Evolutionary conservation across 2,888 invertebrate species (phyloP), one percentile per base, ranked within the genome.

Genomic region (Ditula angustiorana): DNA sequence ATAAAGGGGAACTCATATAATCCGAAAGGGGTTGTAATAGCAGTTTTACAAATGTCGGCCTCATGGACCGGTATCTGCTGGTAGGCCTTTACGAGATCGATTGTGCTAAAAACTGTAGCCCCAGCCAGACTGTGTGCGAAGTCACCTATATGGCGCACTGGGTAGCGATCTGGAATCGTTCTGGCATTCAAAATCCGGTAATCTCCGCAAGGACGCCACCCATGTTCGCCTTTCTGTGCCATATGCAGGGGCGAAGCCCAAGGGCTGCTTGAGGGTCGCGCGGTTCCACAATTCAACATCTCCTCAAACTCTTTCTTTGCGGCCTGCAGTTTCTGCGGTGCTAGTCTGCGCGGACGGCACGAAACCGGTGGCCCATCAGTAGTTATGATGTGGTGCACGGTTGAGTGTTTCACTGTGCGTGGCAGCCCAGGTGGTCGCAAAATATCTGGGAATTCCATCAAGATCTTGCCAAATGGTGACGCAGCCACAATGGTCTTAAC

Each of bases 31-130:
- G 5, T 41, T 2, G 19, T 19, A 5, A 23, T 46, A 21, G 46
- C 46, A 23, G 80, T 80, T 64, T 69, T 66, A 13, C 19, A 21
- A 4, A 86, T 73, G 64, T 86, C 82, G 11, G 73, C 76, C 23
- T 63, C 55, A 2, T 59, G 30, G 1, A 84, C 73, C 0, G 82
- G 81, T 10, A 91, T 83, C 47, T 87, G 83, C 24, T 83, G 72
- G 63, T 78, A 90, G 0, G 82, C 82, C 58, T 72, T 71, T 19
- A 41, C 41, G 5, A 41, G 19, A 41, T 41, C 19, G n/a, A 37
- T 5, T 7, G 44, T 44, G 37, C 37, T 37, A 13, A 37, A 37
- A 5, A 37, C 13, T 1, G 1, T 21, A 11, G 46, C 46, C 2
- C 23, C 46, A 2, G 46, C 5, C 21, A 46, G 46, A 16, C 23